Evolutionary conservation across 2,797 vertebrate species (phyloP).

Genomic region (Melanotaenia maccullochi): DNA sequence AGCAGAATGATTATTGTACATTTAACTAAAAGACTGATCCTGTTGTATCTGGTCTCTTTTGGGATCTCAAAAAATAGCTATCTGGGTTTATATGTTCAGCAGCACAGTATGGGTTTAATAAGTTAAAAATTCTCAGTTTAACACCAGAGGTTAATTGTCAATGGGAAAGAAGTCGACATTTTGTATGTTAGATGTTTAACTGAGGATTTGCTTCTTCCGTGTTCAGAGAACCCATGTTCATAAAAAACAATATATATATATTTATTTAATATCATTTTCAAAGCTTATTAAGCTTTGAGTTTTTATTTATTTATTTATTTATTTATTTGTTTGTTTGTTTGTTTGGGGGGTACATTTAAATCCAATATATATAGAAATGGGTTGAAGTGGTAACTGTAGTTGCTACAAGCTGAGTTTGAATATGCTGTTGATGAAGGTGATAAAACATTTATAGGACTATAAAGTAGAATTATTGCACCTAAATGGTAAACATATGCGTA

Average conservation of each 20-base stretch:
- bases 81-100: slow-evolving; percentile 8
- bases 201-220: not conserved
- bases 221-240: not conserved
- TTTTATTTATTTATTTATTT: not conserved
- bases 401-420: not conserved
- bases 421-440: slow-evolving; percentile 6
- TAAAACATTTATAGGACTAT: slow-evolving; percentile 20
- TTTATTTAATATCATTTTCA: not conserved
- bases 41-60: slow-evolving; percentile 13
- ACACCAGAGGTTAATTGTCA: not conserved
- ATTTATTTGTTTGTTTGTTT: not conserved
- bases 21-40: slow-evolving; percentile 21
- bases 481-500: slow-evolving; percentile 19
- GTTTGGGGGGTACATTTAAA: not conserved
- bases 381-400: not conserved
- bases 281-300: slow-evolving; percentile 6
- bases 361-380: not conserved
- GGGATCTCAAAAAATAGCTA: not conserved
- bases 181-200: not conserved
- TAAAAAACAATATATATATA: slow-evolving; percentile 3
- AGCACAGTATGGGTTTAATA: slow-evolving; percentile 22
- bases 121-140: slow-evolving; percentile 12
- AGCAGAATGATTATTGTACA: slow-evolving; percentile 8
- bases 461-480: slow-evolving; percentile 22
- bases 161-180: slow-evolving; percentile 2